phyloP scores from a whole-genome alignment of 1,140 invertebrate species.

The Prorops nasuta region DNA sequence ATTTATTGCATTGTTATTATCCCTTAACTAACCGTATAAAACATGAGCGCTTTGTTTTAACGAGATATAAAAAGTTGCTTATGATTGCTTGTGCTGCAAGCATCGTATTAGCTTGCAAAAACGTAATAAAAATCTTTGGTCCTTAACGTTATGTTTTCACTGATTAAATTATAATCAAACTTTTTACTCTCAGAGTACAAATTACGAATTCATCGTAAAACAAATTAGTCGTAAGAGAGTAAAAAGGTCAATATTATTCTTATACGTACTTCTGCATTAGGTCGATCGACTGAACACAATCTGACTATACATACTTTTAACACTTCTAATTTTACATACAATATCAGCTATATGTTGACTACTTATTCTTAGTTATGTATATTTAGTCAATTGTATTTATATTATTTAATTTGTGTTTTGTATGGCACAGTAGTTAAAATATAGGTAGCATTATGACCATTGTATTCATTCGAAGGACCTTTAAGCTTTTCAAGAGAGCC shows the following conservation, averaged over 20 bases:
- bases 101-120: conserved; percentile 38
- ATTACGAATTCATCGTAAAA: too few relatives aligned
- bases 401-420: neutral
- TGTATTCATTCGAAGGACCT: conserved; percentile 19
- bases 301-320: neutral
- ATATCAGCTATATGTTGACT: too few relatives aligned
- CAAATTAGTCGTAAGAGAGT: too few relatives aligned
- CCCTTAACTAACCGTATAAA: neutral
- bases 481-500: conserved; percentile 20
- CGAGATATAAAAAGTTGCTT: conserved; percentile 29
- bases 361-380: too few relatives aligned
- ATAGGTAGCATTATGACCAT: conserved; percentile 7
- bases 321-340: too few relatives aligned
- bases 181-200: too few relatives aligned
- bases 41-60: conserved; percentile 5
- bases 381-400: too few relatives aligned
- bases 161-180: too few relatives aligned
- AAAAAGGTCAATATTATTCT: too few relatives aligned
- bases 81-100: conserved; percentile 30
- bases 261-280: too few relatives aligned
- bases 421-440: conserved; percentile 26
- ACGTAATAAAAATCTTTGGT: conserved; percentile 54
- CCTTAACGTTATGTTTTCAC: conserved; percentile 52
- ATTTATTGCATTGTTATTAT: neutral
- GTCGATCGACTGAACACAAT: conserved; percentile 18